These are phyloP conservation scores for Chanos chanos DNA, from an alignment of 2,797 vertebrate genomes.

Conservation along the genomic window DNA sequence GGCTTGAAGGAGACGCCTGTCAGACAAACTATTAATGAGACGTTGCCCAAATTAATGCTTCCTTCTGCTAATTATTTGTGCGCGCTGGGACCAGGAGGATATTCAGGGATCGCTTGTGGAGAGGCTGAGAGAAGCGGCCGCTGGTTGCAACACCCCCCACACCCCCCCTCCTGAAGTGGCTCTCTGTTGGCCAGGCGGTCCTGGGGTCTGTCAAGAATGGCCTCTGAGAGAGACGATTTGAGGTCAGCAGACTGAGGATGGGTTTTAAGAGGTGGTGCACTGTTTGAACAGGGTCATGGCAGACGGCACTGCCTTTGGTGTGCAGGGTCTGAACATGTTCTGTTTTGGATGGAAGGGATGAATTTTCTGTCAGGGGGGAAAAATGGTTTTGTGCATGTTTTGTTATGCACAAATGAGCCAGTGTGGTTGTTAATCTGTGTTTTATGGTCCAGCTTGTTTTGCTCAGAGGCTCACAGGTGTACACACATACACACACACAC, in stretches of 20 bases:
- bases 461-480: background rate
- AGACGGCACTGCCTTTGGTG: too few relatives aligned
- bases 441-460: background rate
- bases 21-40: conserved; percentile 54
- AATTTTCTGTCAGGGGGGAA: too few relatives aligned
- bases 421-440: too few relatives aligned
- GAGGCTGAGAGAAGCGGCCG: too few relatives aligned
- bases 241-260: background rate
- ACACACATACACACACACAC: background rate
- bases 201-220: background rate
- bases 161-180: conserved; percentile 9
- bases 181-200: conserved; percentile 14
- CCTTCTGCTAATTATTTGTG: conserved; percentile 45
- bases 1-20: conserved; percentile 58
- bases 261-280: too few relatives aligned
- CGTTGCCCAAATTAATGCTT: conserved; percentile 58
- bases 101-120: too few relatives aligned
- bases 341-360: too few relatives aligned
- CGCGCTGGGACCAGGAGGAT: conserved; percentile 33
- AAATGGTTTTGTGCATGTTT: too few relatives aligned
- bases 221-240: conserved; percentile 15
- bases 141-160: too few relatives aligned
- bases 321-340: conserved; percentile 14
- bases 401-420: too few relatives aligned
- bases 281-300: too few relatives aligned